Conservation (phyloP, 2,888 invertebrate genomes). For the Trissoscelio sp. region DNA sequence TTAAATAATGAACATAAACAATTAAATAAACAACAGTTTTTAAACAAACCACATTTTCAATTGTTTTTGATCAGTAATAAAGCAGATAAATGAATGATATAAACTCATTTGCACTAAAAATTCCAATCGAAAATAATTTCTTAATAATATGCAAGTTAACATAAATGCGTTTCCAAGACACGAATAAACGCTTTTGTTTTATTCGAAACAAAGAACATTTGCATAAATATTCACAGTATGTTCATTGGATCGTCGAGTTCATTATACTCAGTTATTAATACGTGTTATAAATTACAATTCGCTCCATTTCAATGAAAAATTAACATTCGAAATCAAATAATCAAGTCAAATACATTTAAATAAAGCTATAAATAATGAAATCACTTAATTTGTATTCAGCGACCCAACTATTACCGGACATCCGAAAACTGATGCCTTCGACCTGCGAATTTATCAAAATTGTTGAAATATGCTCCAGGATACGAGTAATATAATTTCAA, state of each 20-base stretch:
- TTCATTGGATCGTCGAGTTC: background rate
- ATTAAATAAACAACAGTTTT: too few relatives aligned
- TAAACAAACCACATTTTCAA: too few relatives aligned
- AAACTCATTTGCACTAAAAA: too few relatives aligned
- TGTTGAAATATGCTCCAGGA: slow-evolving; percentile 34
- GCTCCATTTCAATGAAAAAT: slow-evolving; percentile 13
- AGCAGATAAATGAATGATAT: too few relatives aligned
- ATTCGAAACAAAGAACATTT: background rate
- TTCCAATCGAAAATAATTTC: background rate
- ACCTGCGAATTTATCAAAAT: slow-evolving; percentile 47
- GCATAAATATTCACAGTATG: background rate
- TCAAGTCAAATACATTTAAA: slow-evolving; percentile 18
- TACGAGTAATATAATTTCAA: slow-evolving; percentile 31
- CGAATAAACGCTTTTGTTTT: background rate
- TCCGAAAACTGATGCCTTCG: slow-evolving; percentile 33
- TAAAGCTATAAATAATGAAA: slow-evolving; percentile 39
- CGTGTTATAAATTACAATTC: slow-evolving; percentile 34
- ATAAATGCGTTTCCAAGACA: background rate
- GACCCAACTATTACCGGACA: slow-evolving; percentile 18
- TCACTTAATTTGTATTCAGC: slow-evolving; percentile 37
- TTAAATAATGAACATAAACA: too few relatives aligned
- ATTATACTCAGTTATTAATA: slow-evolving; percentile 31
- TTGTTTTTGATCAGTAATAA: too few relatives aligned
- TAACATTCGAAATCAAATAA: slow-evolving; percentile 37
- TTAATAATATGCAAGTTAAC: background rate